These are phyloP conservation scores for Nycteola revayana DNA, from an alignment of 2,888 invertebrate species.

Conservation along the genomic window DNA sequence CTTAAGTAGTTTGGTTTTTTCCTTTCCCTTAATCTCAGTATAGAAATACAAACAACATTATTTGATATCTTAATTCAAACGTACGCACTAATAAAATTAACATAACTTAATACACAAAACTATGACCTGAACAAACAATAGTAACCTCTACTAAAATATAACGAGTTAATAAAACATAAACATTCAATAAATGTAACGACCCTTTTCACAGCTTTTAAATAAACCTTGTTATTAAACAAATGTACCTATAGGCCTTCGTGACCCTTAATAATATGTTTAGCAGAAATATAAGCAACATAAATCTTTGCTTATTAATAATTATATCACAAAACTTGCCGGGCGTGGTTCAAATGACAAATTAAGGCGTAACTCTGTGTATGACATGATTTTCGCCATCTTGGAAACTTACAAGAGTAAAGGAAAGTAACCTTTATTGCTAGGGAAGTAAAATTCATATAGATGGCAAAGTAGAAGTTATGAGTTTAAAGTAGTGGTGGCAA, in stretches of 20 bases:
- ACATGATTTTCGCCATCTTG: slow-evolving; percentile 22
- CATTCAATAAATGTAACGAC: too few species aligned
- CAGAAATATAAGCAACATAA: slow-evolving; percentile 26
- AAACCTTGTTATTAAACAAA: slow-evolving; percentile 15
- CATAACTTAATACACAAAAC: too few species aligned
- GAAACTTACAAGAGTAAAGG: background rate
- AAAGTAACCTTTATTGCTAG: slow-evolving; percentile 6
- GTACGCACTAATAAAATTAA: too few species aligned
- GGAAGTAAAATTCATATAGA: slow-evolving; percentile 6
- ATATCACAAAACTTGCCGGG: slow-evolving; percentile 28
- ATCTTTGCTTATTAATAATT: slow-evolving; percentile 34
- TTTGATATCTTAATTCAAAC: too few species aligned
- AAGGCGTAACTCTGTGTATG: slow-evolving; percentile 33
- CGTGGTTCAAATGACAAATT: slow-evolving; percentile 34
- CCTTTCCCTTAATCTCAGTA: too few species aligned
- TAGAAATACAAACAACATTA: too few species aligned
- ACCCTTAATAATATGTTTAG: slow-evolving; percentile 21
- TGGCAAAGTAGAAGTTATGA: slow-evolving; percentile 11
- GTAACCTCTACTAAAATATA: too few species aligned
- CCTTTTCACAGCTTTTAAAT: slow-evolving; percentile 12
- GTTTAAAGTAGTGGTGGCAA: slow-evolving; percentile 27
- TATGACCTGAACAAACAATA: too few species aligned
- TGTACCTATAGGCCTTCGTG: slow-evolving; percentile 12
- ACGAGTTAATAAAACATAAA: too few species aligned
- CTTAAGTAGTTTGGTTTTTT: too few species aligned